phyloP scores from a whole-genome alignment of 2,888 invertebrate species.

The Nomada hirtipes region DNA sequence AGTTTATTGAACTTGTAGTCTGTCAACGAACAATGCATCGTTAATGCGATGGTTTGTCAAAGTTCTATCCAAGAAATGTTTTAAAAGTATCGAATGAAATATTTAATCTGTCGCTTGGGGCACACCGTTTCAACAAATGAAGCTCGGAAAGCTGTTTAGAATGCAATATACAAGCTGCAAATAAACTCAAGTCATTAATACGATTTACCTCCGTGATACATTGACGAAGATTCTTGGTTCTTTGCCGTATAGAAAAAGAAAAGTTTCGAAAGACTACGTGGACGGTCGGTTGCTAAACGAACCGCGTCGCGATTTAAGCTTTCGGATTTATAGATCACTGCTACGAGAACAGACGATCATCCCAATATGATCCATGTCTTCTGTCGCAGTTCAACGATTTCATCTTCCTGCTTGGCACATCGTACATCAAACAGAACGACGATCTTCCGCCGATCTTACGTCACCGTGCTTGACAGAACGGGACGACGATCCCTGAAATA shows the following conservation, averaged over 20 bases:
- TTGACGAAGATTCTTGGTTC: conserved; percentile 3
- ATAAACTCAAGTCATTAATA: background rate
- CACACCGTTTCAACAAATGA: background rate
- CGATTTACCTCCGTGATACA: conserved; percentile 21
- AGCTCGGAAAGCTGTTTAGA: background rate
- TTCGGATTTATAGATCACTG: background rate
- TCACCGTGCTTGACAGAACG: background rate
- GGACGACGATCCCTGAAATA: conserved; percentile 38
- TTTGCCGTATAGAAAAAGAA: background rate
- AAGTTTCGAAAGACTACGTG: background rate
- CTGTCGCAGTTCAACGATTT: conserved; percentile 20
- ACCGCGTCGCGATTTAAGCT: background rate
- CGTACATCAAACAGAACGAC: conserved; percentile 9
- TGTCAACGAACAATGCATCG: background rate
- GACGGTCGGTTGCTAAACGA: background rate
- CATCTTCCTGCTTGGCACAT: conserved; percentile 37
- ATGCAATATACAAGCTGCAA: background rate
- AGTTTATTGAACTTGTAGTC: background rate
- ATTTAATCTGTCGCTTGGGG: background rate
- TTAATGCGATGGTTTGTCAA: background rate
- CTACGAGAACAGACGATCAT: conserved; percentile 14
- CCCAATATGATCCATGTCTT: conserved; percentile 1
- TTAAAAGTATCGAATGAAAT: background rate
- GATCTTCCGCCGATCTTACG: background rate
- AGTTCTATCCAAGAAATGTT: no score